A percentile compares a stretch with the other conserved stretches of the same genome.
Conservation (phyloP, 2,888 invertebrate genomes). For the Heliconius sara region DNA sequence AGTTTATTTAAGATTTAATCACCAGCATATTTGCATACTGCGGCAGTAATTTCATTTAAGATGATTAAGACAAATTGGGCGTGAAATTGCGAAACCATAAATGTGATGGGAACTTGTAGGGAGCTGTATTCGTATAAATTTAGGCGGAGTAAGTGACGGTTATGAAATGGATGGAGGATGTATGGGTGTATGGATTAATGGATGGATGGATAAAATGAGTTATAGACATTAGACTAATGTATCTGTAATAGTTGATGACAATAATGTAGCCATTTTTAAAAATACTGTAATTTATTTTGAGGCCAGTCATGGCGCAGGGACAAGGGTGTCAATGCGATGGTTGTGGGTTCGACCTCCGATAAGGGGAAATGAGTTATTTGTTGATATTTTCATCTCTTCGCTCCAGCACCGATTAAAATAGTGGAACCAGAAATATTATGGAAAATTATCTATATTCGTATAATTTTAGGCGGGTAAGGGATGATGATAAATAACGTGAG, state of each 20-base stretch:
- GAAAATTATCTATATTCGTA: no score
- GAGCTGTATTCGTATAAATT: neutral
- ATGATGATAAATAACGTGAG: conserved; percentile 38
- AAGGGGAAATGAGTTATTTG: no score
- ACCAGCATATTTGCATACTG: conserved; percentile 17
- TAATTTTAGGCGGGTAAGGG: neutral
- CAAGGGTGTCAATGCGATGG: no score
- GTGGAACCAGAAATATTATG: no score
- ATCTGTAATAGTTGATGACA: conserved; percentile 8
- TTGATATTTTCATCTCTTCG: no score
- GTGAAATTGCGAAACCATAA: conserved; percentile 46
- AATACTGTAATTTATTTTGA: neutral
- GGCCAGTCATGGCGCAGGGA: no score
- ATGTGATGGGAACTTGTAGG: conserved; percentile 37
- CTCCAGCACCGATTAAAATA: no score
- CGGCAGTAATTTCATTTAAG: conserved; percentile 48
- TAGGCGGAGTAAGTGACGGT: conserved; percentile 19
- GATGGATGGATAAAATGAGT: conserved; percentile 31
- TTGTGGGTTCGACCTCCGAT: no score
- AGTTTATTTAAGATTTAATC: conserved; percentile 3
- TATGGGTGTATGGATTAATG: no score
- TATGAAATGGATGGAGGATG: no score
- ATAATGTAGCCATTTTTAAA: neutral
- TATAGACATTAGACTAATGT: conserved; percentile 35
- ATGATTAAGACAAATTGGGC: conserved; percentile 61